phyloP scores from a whole-genome alignment of 2,113 vertebrate species.

The Nymphicus hollandicus region DNA sequence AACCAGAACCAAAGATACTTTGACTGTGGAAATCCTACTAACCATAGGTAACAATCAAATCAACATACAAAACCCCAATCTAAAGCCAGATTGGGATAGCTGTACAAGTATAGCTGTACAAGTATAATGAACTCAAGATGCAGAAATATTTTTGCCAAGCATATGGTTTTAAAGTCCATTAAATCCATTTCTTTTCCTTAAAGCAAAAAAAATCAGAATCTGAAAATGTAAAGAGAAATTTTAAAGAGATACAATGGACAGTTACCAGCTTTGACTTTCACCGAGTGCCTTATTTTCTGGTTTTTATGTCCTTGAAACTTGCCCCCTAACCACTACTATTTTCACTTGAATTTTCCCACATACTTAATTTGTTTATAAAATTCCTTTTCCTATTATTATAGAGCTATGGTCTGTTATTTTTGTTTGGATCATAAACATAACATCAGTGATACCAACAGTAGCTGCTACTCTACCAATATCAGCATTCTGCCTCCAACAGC shows the following conservation, averaged over 20 bases:
- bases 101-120: neutral
- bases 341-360: neutral
- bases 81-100: neutral
- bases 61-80: neutral
- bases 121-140: constrained; percentile 2
- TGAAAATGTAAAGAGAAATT: neutral
- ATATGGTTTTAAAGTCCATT: neutral
- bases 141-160: neutral
- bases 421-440: neutral
- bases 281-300: neutral
- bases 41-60: neutral
- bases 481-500: neutral
- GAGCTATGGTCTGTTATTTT: neutral
- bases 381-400: neutral
- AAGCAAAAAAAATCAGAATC: neutral
- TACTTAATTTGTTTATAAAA: neutral
- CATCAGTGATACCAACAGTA: neutral
- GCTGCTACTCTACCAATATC: neutral
- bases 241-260: neutral
- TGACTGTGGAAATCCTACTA: neutral
- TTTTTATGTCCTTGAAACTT: neutral
- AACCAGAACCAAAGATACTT: neutral
- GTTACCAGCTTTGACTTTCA: neutral
- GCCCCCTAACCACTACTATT: neutral
- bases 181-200: neutral